phyloP scores from a whole-genome alignment of 2,888 invertebrate species.

The Lasioglossum zephyrum region DNA sequence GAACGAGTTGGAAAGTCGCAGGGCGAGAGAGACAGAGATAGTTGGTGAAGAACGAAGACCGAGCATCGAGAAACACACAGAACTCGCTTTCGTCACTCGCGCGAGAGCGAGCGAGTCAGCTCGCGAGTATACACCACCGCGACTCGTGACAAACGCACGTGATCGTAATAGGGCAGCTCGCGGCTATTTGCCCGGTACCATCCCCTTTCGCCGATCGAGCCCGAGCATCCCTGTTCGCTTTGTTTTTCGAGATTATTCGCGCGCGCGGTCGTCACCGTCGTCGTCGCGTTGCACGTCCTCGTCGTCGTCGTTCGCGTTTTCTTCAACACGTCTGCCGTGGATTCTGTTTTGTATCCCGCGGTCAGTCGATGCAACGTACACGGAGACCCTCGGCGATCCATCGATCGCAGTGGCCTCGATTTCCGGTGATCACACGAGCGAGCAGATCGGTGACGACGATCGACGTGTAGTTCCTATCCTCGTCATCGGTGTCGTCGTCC shows the following conservation, averaged over 20 bases:
- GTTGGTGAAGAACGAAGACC: conserved; percentile 56
- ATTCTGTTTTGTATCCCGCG: conserved; percentile 2
- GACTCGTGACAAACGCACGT: conserved; percentile 73
- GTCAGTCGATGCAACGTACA: not conserved
- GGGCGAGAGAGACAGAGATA: conserved; percentile 24
- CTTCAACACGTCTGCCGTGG: not conserved
- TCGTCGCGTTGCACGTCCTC: not conserved
- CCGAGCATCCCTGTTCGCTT: conserved; percentile 14
- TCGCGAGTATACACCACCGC: conserved; percentile 67
- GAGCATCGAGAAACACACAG: conserved; percentile 65
- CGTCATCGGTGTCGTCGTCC: conserved; percentile 17
- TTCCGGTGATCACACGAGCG: not conserved
- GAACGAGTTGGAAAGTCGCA: conserved; percentile 8
- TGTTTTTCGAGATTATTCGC: not conserved
- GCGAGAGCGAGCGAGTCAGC: conserved; percentile 72
- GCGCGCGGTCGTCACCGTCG: not conserved
- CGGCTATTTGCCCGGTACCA: conserved; percentile 57
- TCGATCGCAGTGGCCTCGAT: not conserved
- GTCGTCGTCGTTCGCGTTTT: not conserved
- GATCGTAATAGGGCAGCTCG: conserved; percentile 66
- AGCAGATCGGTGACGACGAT: not conserved
- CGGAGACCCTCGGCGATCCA: conserved; percentile 11
- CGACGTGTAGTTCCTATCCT: not conserved
- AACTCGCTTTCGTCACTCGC: conserved; percentile 67
- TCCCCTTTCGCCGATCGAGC: conserved; percentile 47